Conservation (phyloP, 2,797 vertebrate species). For the Bradypodion pumilum region DNA sequence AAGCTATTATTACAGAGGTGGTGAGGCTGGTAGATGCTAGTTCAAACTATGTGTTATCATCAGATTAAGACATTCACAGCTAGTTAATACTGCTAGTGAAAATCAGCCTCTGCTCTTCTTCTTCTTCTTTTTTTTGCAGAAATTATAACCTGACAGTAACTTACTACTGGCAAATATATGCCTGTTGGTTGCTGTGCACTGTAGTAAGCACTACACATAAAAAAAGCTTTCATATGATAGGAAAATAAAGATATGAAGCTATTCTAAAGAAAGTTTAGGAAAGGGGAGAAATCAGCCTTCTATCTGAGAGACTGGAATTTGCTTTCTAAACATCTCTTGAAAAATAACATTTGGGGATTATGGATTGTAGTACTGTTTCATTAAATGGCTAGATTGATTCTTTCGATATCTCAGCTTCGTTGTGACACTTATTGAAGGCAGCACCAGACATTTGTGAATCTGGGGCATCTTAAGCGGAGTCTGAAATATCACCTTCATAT, state of each 20-base stretch:
- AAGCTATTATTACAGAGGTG: rapidly evolving
- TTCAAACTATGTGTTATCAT: rapidly evolving
- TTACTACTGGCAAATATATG: neutral
- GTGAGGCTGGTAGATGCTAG: neutral
- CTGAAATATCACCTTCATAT: constrained; percentile 36
- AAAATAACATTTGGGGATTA: neutral
- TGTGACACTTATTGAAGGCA: constrained; percentile 8
- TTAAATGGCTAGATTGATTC: constrained; percentile 6
- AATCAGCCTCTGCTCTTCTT: neutral
- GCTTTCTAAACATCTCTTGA: constrained; percentile 5
- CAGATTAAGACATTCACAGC: neutral
- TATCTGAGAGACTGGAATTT: neutral
- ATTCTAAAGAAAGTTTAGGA: neutral
- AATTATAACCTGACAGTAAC: neutral
- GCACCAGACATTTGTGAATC: constrained; percentile 15
- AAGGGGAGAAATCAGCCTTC: neutral
- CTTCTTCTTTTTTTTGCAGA: neutral
- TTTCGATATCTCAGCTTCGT: neutral
- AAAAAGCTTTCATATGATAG: neutral
- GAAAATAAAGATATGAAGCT: neutral
- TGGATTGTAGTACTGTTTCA: neutral
- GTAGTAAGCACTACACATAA: neutral
- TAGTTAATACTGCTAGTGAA: neutral
- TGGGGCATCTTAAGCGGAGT: neutral
- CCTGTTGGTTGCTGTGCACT: neutral